Conservation (phyloP, 2,888 invertebrate species). For the Griposia aprilina region DNA sequence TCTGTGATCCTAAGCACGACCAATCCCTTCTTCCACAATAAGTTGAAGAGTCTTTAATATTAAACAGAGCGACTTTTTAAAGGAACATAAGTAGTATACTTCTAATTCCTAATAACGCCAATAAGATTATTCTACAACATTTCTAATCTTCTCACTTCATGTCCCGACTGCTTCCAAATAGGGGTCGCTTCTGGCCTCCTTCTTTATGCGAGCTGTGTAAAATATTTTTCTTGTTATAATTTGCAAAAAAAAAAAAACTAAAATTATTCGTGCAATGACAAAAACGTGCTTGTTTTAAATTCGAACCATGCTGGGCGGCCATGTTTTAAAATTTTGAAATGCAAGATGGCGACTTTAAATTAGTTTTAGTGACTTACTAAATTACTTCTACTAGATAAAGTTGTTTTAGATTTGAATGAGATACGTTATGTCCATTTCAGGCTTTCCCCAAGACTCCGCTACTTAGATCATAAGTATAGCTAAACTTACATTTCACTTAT, state of each 20-base stretch:
- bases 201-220: conserved; percentile 80
- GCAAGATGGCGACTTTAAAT: conserved; percentile 1
- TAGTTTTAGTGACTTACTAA: conserved; percentile 20
- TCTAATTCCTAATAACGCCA: conserved; percentile 70
- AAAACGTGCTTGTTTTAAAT: conserved; percentile 23
- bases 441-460: neutral
- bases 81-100: conserved; percentile 53
- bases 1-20: neutral
- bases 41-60: conserved; percentile 35
- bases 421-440: neutral
- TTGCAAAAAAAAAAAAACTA: conserved; percentile 22
- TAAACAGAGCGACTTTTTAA: conserved; percentile 30
- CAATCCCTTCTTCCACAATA: conserved; percentile 13
- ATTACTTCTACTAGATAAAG: neutral
- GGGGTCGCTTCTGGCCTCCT: conserved; percentile 71
- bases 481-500: conserved; percentile 22
- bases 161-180: conserved; percentile 74
- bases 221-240: conserved; percentile 61
- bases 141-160: conserved; percentile 74
- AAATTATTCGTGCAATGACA: conserved; percentile 32
- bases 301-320: conserved; percentile 34
- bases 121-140: conserved; percentile 54
- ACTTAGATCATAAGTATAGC: neutral
- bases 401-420: neutral
- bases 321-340: conserved; percentile 9